Conservation (phyloP, 2,888 invertebrate genomes). For the Agonopterix heracliana region DNA sequence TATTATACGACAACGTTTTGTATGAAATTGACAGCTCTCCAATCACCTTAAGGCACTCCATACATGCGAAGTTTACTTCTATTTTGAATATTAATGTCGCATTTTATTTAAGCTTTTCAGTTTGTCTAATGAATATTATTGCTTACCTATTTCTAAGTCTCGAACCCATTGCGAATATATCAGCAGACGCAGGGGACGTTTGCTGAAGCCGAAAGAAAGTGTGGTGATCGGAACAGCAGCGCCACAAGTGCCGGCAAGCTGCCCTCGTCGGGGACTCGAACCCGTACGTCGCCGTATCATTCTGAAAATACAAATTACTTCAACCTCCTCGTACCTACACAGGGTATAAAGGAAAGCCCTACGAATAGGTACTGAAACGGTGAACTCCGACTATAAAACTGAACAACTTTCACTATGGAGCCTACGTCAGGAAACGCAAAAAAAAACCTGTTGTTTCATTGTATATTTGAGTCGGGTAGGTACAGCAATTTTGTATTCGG, state of each 20-base stretch:
- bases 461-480: too few species aligned
- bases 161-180: conserved; percentile 86
- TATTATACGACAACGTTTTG: too few species aligned
- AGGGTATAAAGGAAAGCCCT: neutral
- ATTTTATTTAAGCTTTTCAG: too few species aligned
- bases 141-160: conserved; percentile 85
- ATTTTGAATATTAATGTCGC: too few species aligned
- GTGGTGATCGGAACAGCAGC: conserved; percentile 97
- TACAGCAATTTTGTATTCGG: too few species aligned
- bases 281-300: conserved; percentile 96
- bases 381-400: too few species aligned
- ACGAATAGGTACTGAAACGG: neutral
- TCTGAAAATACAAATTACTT: conserved; percentile 68
- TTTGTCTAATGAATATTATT: neutral
- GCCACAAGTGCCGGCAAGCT: conserved; percentile 97
- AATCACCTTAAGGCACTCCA: too few species aligned
- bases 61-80: too few species aligned
- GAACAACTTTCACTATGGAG: too few species aligned
- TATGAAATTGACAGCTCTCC: too few species aligned
- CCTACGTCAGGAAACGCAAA: too few species aligned
- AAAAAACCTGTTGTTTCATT: neutral
- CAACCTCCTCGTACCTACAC: neutral
- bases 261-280: conserved; percentile 95
- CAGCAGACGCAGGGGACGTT: conserved; percentile 83
- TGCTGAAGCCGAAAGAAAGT: conserved; percentile 93